phyloP scores from a whole-genome alignment of 1,140 invertebrate species.

The Drosophila kanapiae region DNA sequence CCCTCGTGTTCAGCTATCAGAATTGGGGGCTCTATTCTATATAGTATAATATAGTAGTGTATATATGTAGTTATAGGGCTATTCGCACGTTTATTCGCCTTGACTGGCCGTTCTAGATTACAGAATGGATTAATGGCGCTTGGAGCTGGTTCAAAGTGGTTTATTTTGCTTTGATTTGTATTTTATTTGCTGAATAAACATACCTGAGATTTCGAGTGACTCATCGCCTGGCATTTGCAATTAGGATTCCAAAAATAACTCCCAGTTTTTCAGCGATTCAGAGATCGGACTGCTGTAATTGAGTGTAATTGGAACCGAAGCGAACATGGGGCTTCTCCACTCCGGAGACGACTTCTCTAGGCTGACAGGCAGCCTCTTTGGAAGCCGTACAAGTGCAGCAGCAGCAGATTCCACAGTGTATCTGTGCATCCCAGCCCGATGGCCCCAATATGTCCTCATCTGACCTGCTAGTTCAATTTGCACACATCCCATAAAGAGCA shows the following conservation, averaged over 20 bases:
- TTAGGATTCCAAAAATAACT: slow-evolving; percentile 33
- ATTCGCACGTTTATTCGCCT: slow-evolving; percentile 11
- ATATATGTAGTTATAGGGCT: not conserved
- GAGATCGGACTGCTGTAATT: slow-evolving; percentile 54
- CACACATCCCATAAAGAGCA: slow-evolving; percentile 17
- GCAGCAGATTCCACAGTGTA: slow-evolving; percentile 28
- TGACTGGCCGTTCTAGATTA: slow-evolving; percentile 19
- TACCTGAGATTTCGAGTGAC: slow-evolving; percentile 8
- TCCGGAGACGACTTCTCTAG: slow-evolving; percentile 43
- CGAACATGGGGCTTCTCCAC: slow-evolving; percentile 30
- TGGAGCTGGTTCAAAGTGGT: slow-evolving; percentile 36
- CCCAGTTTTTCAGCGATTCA: slow-evolving; percentile 16
- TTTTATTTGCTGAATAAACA: not conserved
- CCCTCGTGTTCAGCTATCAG: slow-evolving; percentile 17
- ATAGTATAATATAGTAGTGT: not conserved
- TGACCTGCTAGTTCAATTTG: slow-evolving; percentile 34
- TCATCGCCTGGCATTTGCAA: slow-evolving; percentile 18
- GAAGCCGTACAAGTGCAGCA: slow-evolving; percentile 73
- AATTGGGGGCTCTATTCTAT: slow-evolving; percentile 10
- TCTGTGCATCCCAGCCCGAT: slow-evolving; percentile 30
- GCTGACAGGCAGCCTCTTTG: slow-evolving; percentile 50
- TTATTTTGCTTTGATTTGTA: slow-evolving; percentile 19
- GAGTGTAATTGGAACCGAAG: slow-evolving; percentile 70
- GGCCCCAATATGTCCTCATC: slow-evolving; percentile 55
- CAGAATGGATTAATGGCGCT: slow-evolving; percentile 30